These are phyloP conservation scores for Noturus placidus DNA, from an alignment of 2,113 vertebrate genomes.

Conservation along the genomic window DNA sequence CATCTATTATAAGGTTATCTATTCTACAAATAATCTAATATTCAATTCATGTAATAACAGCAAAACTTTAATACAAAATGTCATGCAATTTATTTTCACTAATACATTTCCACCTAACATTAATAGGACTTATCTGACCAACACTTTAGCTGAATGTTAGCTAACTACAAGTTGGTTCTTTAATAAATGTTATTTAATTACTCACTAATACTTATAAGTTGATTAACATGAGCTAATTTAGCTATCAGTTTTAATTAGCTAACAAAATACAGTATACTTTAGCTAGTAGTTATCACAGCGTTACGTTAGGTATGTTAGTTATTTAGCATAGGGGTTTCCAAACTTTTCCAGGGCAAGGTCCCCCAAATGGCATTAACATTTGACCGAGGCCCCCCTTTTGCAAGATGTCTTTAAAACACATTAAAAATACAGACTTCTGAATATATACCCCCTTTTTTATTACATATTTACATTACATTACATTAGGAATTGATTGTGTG, in stretches of 20 bases:
- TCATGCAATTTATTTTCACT: background rate
- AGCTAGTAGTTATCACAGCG: background rate
- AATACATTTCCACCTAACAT: background rate
- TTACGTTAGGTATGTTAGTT: background rate
- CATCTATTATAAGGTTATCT: background rate
- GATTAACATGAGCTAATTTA: background rate
- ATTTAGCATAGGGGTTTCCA: background rate
- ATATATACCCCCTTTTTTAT: too few relatives aligned
- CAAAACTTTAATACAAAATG: background rate
- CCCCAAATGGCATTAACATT: too few relatives aligned
- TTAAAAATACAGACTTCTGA: too few relatives aligned
- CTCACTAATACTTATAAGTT: background rate
- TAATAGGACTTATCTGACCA: background rate
- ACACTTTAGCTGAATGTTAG: background rate
- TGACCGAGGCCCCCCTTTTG: too few relatives aligned
- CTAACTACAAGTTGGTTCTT: background rate
- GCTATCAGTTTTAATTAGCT: background rate
- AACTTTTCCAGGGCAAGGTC: too few relatives aligned
- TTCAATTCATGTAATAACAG: background rate
- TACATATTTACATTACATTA: too few relatives aligned
- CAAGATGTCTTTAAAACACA: too few relatives aligned
- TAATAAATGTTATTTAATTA: background rate
- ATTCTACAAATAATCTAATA: background rate
- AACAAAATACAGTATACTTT: background rate
- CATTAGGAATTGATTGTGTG: too few relatives aligned